Percentiles rank a stretch among this genome's conserved stretches.
These are phyloP conservation scores for Agrotis exclamationis DNA, from an alignment of 2,888 invertebrate genomes.

Conservation along the genomic window DNA sequence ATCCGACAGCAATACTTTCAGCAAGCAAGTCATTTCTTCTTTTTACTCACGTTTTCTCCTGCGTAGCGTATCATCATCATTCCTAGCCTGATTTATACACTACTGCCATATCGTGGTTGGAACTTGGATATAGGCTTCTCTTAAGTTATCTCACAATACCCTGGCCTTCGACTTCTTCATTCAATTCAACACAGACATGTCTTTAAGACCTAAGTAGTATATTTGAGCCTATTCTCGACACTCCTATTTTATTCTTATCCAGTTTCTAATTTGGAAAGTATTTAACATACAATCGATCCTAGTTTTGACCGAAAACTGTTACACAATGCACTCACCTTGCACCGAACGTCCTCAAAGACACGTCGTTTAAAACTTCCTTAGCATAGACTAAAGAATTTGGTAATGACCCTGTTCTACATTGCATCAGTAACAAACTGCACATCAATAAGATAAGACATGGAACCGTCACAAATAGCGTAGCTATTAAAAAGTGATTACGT, in stretches of 20 bases:
- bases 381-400: constrained; percentile 34
- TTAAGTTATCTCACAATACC: no score
- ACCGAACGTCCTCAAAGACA: background rate
- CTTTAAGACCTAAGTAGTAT: no score
- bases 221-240: background rate
- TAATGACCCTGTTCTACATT: constrained; percentile 31
- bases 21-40: background rate
- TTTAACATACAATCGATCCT: background rate
- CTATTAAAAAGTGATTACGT: constrained; percentile 61
- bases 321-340: background rate
- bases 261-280: background rate
- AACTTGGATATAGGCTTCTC: no score
- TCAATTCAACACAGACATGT: no score
- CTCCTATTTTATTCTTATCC: background rate
- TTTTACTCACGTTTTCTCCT: no score
- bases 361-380: constrained; percentile 6
- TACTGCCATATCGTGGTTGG: no score
- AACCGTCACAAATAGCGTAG: constrained; percentile 34
- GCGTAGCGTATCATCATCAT: no score
- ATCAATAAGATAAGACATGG: constrained; percentile 21
- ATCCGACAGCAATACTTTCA: background rate
- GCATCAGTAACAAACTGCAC: constrained; percentile 40
- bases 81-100: no score
- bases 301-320: background rate
- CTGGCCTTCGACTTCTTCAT: no score